Evolutionary conservation across 2,797 vertebrate genomes (phyloP).

Genomic region (Nannoperca australis): DNA sequence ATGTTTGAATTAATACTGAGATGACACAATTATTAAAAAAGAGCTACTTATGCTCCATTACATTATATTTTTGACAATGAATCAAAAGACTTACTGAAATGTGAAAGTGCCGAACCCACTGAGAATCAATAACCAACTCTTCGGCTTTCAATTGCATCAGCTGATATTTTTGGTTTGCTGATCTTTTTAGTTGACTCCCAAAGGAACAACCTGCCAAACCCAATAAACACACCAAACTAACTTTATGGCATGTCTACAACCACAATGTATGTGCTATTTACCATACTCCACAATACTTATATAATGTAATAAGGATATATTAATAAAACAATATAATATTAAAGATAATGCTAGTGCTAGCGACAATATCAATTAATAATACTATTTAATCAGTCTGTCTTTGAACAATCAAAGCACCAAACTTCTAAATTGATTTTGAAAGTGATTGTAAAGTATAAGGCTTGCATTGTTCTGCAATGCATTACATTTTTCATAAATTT

Average conservation of each 20-base stretch:
- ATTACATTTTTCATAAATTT: neutral
- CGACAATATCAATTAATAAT: neutral
- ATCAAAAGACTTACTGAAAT: neutral
- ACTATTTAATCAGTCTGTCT: neutral
- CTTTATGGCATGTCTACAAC: neutral
- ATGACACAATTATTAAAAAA: neutral
- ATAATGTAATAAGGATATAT: neutral
- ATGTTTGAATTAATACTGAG: neutral
- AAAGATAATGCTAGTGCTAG: too few relatives aligned
- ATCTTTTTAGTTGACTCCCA: neutral
- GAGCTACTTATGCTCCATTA: neutral
- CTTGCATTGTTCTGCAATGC: neutral
- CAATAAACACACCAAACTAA: neutral
- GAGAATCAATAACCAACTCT: neutral
- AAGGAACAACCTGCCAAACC: neutral
- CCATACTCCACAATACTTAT: neutral
- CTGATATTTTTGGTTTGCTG: neutral
- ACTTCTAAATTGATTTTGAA: neutral
- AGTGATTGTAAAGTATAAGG: neutral
- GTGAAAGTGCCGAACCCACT: neutral
- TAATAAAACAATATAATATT: neutral
- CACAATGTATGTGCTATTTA: neutral
- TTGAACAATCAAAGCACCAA: neutral
- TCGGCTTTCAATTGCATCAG: neutral
- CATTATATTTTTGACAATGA: neutral